These are phyloP conservation scores for Crotalus horridus DNA, from an alignment of 2,113 vertebrate genomes.

Conservation along the genomic window DNA sequence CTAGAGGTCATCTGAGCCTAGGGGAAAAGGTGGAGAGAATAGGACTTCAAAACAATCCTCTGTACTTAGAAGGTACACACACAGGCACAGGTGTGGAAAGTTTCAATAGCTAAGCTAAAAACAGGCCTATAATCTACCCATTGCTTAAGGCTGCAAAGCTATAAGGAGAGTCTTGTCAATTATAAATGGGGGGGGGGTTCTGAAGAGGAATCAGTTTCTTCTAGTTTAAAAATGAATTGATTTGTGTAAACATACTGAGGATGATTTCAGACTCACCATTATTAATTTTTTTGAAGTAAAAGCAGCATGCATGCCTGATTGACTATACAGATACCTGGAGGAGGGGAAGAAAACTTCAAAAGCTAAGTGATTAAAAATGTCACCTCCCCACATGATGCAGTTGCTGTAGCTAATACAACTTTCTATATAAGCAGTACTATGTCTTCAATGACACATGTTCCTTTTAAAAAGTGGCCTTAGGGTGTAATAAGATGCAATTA, in stretches of 20 bases:
- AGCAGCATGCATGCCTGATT: background rate
- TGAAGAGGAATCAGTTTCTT: background rate
- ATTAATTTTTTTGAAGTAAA: conserved; percentile 5
- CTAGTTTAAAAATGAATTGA: conserved; percentile 19
- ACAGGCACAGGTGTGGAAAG: conserved; percentile 45
- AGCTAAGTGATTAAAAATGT: background rate
- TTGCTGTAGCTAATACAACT: background rate
- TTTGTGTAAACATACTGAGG: conserved; percentile 22
- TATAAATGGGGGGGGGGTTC: conserved; percentile 36
- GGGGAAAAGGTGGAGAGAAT: conserved; percentile 9
- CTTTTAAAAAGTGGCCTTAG: background rate
- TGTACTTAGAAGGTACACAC: conserved; percentile 25
- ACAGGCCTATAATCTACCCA: conserved; percentile 36
- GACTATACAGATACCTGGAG: background rate
- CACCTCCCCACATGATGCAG: background rate
- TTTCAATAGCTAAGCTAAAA: conserved; percentile 25
- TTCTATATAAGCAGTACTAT: background rate
- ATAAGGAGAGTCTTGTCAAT: conserved; percentile 12
- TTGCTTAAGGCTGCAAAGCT: conserved; percentile 41
- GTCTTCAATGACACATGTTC: background rate
- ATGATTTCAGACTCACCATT: conserved; percentile 13
- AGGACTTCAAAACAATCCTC: conserved; percentile 16
- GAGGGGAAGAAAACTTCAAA: background rate
- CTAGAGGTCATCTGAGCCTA: conserved; percentile 28
- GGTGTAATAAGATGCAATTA: background rate